phyloP scores from a whole-genome alignment of 2,888 invertebrate species.

The Smittia sp. region DNA sequence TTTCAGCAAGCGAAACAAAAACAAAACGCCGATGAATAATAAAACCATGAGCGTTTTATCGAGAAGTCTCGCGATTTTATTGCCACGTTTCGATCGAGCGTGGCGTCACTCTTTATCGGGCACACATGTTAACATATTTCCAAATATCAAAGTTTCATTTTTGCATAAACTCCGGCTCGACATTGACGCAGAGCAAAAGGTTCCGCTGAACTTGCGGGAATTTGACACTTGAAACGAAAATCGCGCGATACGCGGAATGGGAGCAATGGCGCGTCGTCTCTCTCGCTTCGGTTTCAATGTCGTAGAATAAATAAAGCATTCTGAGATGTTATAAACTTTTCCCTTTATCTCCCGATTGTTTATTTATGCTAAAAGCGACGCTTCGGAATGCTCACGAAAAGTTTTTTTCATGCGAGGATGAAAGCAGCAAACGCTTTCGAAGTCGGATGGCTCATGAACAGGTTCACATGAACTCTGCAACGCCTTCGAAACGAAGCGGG shows the following conservation, averaged over 20 bases:
- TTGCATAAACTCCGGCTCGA: neutral
- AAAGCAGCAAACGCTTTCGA: neutral
- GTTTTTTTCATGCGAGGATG: neutral
- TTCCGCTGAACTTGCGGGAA: neutral
- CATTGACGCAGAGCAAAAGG: neutral
- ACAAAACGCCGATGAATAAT: no score
- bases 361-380: slow-evolving; percentile 15
- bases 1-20: no score
- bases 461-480: slow-evolving; percentile 4
- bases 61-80: no score
- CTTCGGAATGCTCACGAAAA: neutral
- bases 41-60: no score
- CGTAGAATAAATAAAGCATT: neutral
- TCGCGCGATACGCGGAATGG: neutral
- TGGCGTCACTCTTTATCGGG: no score
- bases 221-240: neutral
- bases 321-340: neutral
- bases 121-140: no score
- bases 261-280: neutral
- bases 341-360: neutral
- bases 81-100: no score
- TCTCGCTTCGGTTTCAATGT: neutral
- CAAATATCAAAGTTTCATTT: neutral
- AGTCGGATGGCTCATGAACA: slow-evolving; percentile 7
- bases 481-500: neutral